Conservation (phyloP, 1,140 invertebrate species). For the Lethocerus indicus region DNA sequence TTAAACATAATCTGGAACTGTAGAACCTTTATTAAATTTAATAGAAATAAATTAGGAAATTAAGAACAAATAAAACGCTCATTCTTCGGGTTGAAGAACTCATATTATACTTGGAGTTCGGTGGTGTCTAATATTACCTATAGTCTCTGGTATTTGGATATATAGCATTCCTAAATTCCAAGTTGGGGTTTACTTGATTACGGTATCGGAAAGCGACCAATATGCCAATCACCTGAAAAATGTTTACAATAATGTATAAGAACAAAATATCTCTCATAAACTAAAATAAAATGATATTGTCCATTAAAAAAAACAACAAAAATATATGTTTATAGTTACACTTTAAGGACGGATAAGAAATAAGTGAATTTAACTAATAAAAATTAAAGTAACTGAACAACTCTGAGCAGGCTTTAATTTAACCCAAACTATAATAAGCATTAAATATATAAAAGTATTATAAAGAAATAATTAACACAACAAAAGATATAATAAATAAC, state of each 20-base stretch:
- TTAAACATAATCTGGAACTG: too few species aligned
- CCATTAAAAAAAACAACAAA: neutral
- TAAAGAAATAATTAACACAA: too few species aligned
- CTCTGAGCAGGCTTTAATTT: too few species aligned
- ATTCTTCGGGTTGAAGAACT: too few species aligned
- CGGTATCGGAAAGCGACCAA: conserved; percentile 10
- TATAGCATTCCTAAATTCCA: neutral
- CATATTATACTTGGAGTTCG: too few species aligned
- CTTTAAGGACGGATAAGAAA: neutral
- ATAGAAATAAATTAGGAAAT: too few species aligned
- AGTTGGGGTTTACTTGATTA: conserved; percentile 10
- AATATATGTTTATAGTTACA: neutral
- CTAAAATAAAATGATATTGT: neutral
- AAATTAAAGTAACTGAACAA: neutral
- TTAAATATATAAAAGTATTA: too few species aligned
- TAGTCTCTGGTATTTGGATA: neutral
- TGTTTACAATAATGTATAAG: neutral
- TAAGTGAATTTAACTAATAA: neutral
- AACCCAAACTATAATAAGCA: too few species aligned
- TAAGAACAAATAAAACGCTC: too few species aligned
- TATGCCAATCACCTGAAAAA: conserved; percentile 9
- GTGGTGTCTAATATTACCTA: too few species aligned
- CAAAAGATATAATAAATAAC: too few species aligned
- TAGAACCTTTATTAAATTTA: too few species aligned
- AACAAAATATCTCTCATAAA: neutral